These are phyloP conservation scores for Zaprionus ornatus DNA, from an alignment of 1,140 invertebrate genomes.

Conservation along the genomic window DNA sequence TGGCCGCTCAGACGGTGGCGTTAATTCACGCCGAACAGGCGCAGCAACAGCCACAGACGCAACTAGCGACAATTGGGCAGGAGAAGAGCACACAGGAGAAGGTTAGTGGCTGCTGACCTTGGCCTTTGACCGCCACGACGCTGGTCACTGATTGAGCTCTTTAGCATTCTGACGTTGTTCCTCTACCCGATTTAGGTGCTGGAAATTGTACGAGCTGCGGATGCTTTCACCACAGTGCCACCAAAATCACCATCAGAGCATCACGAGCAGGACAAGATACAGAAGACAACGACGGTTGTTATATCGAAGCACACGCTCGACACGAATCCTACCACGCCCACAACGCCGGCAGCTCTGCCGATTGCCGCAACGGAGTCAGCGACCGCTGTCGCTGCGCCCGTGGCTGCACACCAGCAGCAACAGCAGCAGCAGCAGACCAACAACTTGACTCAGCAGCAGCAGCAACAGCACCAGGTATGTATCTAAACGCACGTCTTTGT, in stretches of 20 bases:
- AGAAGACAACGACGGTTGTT: slow-evolving; percentile 96
- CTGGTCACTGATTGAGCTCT: slow-evolving; percentile 6
- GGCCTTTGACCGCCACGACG: slow-evolving; percentile 5
- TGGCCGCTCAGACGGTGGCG: slow-evolving; percentile 69
- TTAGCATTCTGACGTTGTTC: slow-evolving; percentile 13
- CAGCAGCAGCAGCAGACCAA: slow-evolving; percentile 19
- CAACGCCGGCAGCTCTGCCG: slow-evolving; percentile 57
- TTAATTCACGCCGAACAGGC: slow-evolving; percentile 72
- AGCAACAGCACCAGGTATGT: slow-evolving; percentile 79
- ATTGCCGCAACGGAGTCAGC: slow-evolving; percentile 19
- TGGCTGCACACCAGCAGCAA: too few species aligned
- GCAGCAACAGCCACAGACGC: slow-evolving; percentile 56
- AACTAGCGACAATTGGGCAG: slow-evolving; percentile 85
- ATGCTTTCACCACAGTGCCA: slow-evolving; percentile 90
- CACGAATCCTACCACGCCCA: slow-evolving; percentile 78
- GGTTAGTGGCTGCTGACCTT: slow-evolving; percentile 84
- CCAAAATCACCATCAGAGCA: slow-evolving; percentile 91
- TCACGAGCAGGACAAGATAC: slow-evolving; percentile 87
- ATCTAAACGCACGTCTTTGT: slow-evolving; percentile 59
- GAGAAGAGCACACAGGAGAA: slow-evolving; percentile 92
- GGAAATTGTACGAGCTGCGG: slow-evolving; percentile 94
- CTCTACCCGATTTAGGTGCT: slow-evolving; percentile 87
- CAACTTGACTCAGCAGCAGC: slow-evolving; percentile 41
- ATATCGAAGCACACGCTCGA: slow-evolving; percentile 95
- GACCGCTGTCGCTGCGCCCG: slow-evolving; percentile 16